Evolutionary conservation across 2,113 vertebrate species (phyloP), one percentile per base, ranked within the genome.

Genomic region (Xyliphius kryptos): DNA sequence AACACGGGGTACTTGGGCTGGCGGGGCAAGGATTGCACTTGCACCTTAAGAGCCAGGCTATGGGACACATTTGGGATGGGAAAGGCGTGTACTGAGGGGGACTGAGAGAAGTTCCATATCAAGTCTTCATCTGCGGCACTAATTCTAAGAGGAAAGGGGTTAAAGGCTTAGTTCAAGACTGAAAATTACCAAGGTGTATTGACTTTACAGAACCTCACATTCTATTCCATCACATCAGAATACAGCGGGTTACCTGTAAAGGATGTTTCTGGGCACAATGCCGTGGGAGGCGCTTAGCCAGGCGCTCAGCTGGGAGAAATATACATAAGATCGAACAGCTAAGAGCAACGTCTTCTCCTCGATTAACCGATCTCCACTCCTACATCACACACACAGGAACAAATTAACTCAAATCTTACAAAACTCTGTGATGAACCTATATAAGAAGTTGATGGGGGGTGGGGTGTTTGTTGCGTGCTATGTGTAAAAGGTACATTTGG

Each of bases 211-310:
- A n/a, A n/a, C n/a, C n/a, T n/a, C n/a, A n/a, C n/a, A n/a, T n/a
- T n/a, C n/a, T n/a, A n/a, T n/a, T n/a, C n/a, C n/a, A n/a, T n/a
- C 26, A 32, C 1, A 32, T 6, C 26, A 3, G 2, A 32, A 32
- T 32, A 5, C 1, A 4, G 9, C 20, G n/a, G n/a, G 12, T 0
- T 81, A 99, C 95, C 95, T 93, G 84, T 97, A 99, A 32, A 98
- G 85, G 85, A 98, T 97, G 83, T 99, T 99, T 75, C 95, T 85
- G 79, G 94, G 96, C 74, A 94, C 92, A 78, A 95, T 91, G 83
- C 96, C 96, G 64, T 98, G 96, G 43, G 95, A 98, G 77, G 97
- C 94, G 55, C 96, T 99, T 75, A 99, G 87, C 95, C 95, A 99
- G 2, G 96, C 96, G 2, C 96, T 99, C 76, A 99, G 88, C 83